phyloP scores from a whole-genome alignment of 2,888 invertebrate genomes.

The Protophormia terraenovae region DNA sequence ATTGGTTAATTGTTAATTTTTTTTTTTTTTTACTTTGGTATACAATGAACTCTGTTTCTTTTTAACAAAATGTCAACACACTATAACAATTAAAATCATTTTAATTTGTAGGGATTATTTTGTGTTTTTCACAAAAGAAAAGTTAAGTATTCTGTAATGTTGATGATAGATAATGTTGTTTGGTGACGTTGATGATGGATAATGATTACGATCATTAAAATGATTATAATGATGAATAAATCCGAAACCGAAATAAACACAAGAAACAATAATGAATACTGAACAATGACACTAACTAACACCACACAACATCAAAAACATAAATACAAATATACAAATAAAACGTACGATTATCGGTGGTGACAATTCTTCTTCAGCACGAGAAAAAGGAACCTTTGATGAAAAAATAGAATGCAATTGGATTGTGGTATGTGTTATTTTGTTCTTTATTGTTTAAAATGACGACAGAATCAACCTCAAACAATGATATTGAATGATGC shows the following conservation, averaged over 20 bases:
- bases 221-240: slow-evolving; percentile 13
- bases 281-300: slow-evolving; percentile 59
- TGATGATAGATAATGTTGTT: too few relatives aligned
- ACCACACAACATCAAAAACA: slow-evolving; percentile 64
- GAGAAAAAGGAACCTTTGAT: slow-evolving; percentile 37
- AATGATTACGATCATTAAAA: neutral
- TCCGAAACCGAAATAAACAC: slow-evolving; percentile 33
- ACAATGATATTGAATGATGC: slow-evolving; percentile 35
- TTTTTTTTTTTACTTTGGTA: neutral
- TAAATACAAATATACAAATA: neutral
- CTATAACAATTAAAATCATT: neutral
- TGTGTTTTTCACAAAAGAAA: slow-evolving; percentile 8
- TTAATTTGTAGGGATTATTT: slow-evolving; percentile 26
- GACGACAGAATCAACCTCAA: neutral
- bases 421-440: slow-evolving; percentile 38
- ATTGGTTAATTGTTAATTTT: neutral
- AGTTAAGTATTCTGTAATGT: neutral
- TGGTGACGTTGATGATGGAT: slow-evolving; percentile 1
- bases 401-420: slow-evolving; percentile 45
- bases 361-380: slow-evolving; percentile 35
- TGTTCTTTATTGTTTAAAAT: neutral
- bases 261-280: slow-evolving; percentile 5
- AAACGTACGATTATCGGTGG: slow-evolving; percentile 37
- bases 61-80: slow-evolving; percentile 14
- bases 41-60: neutral